Conservation (phyloP, 2,888 invertebrate species). For the Allacma fusca region DNA sequence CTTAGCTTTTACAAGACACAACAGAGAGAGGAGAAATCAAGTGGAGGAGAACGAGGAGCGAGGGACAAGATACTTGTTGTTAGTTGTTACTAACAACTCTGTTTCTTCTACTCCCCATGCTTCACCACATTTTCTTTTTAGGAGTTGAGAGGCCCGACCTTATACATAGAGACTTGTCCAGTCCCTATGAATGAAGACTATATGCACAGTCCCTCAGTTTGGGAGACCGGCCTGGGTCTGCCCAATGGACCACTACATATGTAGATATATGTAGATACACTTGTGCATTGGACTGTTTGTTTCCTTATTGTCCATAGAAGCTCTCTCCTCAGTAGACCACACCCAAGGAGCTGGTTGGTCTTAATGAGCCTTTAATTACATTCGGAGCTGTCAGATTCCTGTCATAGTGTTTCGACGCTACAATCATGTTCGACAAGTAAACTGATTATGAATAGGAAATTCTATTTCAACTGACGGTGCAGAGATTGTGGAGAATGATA, state of each 20-base stretch:
- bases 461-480: too few relatives aligned
- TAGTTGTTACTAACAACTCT: neutral
- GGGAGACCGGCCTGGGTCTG: too few relatives aligned
- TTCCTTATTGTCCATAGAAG: too few relatives aligned
- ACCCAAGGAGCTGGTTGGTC: conserved; percentile 1
- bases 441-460: too few relatives aligned
- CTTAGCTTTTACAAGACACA: conserved; percentile 5
- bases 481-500: too few relatives aligned
- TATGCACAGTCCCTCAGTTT: too few relatives aligned
- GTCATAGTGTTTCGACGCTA: neutral
- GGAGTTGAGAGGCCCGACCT: too few relatives aligned
- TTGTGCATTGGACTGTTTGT: too few relatives aligned
- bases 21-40: neutral
- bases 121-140: neutral
- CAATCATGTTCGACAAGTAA: conserved; percentile 16
- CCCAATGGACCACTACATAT: too few relatives aligned
- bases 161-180: too few relatives aligned
- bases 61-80: conserved; percentile 13
- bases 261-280: neutral
- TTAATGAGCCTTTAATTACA: conserved; percentile 27
- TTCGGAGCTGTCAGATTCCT: neutral
- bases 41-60: neutral
- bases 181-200: too few relatives aligned
- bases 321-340: neutral
- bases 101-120: neutral